Evolutionary conservation across 2,888 invertebrate genomes (phyloP).

Genomic region (Cataglyphis albicans): DNA sequence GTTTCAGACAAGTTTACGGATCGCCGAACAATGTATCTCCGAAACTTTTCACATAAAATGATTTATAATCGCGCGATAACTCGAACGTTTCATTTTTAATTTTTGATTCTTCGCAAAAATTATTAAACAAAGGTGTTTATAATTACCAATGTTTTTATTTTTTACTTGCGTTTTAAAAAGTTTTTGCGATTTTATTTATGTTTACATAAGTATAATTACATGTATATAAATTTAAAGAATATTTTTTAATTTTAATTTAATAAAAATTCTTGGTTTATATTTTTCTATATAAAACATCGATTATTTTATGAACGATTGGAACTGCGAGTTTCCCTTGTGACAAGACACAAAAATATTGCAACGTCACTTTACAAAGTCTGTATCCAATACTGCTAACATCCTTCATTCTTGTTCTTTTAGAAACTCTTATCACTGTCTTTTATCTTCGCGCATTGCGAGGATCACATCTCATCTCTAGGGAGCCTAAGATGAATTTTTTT

Average conservation of each 20-base stretch:
- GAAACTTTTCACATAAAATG: slow-evolving; percentile 51
- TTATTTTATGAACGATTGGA: slow-evolving; percentile 69
- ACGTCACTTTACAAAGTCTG: slow-evolving; percentile 69
- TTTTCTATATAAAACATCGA: slow-evolving; percentile 35
- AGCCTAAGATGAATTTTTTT: slow-evolving; percentile 58
- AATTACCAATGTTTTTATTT: background rate
- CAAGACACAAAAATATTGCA: slow-evolving; percentile 58
- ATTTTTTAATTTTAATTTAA: background rate
- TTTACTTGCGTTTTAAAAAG: background rate
- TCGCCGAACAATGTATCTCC: slow-evolving; percentile 50
- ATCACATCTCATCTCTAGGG: slow-evolving; percentile 55
- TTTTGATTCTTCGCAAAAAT: slow-evolving; percentile 41
- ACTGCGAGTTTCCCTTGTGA: slow-evolving; percentile 63
- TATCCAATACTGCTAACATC: slow-evolving; percentile 73
- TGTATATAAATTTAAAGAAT: background rate
- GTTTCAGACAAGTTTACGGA: slow-evolving; percentile 60
- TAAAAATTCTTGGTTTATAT: slow-evolving; percentile 22
- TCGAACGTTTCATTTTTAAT: slow-evolving; percentile 53
- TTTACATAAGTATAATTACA: background rate
- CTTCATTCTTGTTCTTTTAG: slow-evolving; percentile 56
- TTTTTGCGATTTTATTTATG: background rate
- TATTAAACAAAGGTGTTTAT: slow-evolving; percentile 7
- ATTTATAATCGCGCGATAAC: slow-evolving; percentile 47
- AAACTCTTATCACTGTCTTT: slow-evolving; percentile 56
- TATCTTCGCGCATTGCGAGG: slow-evolving; percentile 46